Base-by-base conservation (phyloP, 92 coral and sea anemone species). In the Porites cylindrica region DNA sequence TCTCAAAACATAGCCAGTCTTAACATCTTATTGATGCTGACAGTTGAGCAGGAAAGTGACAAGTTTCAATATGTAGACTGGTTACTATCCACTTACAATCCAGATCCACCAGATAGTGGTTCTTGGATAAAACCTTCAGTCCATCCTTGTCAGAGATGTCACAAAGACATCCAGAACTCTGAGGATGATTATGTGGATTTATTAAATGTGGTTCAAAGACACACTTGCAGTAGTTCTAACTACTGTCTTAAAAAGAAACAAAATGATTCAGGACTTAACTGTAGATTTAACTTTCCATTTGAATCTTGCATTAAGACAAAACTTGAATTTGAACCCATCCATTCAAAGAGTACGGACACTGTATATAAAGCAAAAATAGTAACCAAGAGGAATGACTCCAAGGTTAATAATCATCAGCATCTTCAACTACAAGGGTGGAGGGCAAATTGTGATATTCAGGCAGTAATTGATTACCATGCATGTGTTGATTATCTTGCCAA, bases 31-130 rank as follows among this genome's bases (percentile, higher is more conserved):
- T 29, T 29, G 32, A 29, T 29, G 32, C 32, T 29, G 32, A 29
- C 32, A 29, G 32, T 29, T 29, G 32, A 29, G 32, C 32, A 29
- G 32, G 32, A 29, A 26, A 29, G 32, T 2, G 3, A 29, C 32
- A 29, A 29, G 32, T 29, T 29, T 80, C 82, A 85, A 74, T 90
- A 90, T 72, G 93, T 85, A 63, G 86, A 80, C 82, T 90, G 89
- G 86, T 73, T 85, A 76, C 47, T 90, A 50, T 79, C 86, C 67
- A 89, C 89, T 62, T 89, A 83, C 72, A 89, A 89, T 67, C 92
- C 92, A 83, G 62, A 77, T 19, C 88, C 84, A 61, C 92, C 92
- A 77, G 89, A 78, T 63, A 82, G 74, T 64, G 91, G 88, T 23
- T 16, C 76, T 52, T 88, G 91, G 91, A 56, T 67, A 66, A 89